Evolutionary conservation across 1,140 invertebrate genomes (phyloP), one percentile per base, ranked within the genome.

Genomic region (Scaptomyza pallida): DNA sequence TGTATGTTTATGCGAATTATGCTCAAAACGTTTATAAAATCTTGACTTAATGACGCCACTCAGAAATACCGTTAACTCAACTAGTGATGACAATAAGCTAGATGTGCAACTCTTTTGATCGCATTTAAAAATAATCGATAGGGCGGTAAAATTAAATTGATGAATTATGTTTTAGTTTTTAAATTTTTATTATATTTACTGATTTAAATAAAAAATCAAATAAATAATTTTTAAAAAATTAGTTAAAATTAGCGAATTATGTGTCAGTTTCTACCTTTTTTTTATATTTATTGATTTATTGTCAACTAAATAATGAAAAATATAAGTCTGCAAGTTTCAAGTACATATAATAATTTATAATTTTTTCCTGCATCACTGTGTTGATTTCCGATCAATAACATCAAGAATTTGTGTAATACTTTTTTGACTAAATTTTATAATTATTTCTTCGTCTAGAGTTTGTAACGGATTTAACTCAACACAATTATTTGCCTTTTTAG

Each of bases 11-110:
- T 26, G 5, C 6, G 5, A 4, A 4, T 26, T 26, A 26, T 26
- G 23, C 10, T 17, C 33, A 55, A 10, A 6, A 30, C 8, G 8
- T 30, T 57, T 21, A 17, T 9, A 26, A 16, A 10, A 26, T 26
- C 0, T 30, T 21, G 19, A 2, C 4, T 21, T 30, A 9, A 5
- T 26, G 13, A 26, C n/a, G 21, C 5, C 12, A 5, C 30, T 13
- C 15, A 9, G 0, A 26, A 47, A 13, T 23, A 15, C 48, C 57
- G 65, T 69, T 54, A 69, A 3, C 8, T 54, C 21, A 5, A 3
- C 16, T 30, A 54, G 15, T 16, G 65, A 45, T 19, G 37, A 9
- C 37, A 13, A 55, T 55, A 23, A 1, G 19, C 37, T 0, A 26
- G 12, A 2, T 13, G 5, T n/a, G 43, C 16, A 19, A 44, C 10